Evolutionary conservation across 2,888 invertebrate species (phyloP).

Genomic region (Seladonia tumulorum): DNA sequence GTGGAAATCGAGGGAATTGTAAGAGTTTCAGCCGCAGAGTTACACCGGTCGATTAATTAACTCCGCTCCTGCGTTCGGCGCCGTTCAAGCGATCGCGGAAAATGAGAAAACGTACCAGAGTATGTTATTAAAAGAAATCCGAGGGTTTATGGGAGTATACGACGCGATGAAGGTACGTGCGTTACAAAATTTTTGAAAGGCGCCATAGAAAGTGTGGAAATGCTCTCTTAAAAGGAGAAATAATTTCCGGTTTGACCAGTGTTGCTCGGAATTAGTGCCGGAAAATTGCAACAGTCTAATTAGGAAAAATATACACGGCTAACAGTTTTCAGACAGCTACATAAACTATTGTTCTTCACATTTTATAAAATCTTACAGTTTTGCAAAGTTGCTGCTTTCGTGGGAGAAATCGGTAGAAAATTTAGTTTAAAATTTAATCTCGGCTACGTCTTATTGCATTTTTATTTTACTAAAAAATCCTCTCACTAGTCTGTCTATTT

Average conservation of each 20-base stretch:
- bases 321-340: neutral
- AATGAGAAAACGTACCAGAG: neutral
- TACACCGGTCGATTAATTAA: neutral
- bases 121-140: conserved; percentile 9
- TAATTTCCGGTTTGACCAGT: neutral
- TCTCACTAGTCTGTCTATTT: too few species aligned
- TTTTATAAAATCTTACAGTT: neutral
- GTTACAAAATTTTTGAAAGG: neutral
- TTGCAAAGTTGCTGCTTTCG: too few species aligned
- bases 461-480: too few species aligned
- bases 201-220: neutral
- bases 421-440: too few species aligned
- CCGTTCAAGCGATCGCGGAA: neutral
- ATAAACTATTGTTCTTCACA: neutral
- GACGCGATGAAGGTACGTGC: neutral
- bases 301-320: too few species aligned
- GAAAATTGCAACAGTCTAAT: neutral
- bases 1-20: neutral
- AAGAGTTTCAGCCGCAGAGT: neutral
- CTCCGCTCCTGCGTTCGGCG: neutral
- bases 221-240: neutral
- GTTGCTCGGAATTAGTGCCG: neutral
- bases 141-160: neutral
- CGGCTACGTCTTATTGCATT: too few species aligned
- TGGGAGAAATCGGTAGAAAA: too few species aligned